These are phyloP conservation scores for Erythrocercus mccallii DNA, from an alignment of 2,113 vertebrate genomes.

Conservation along the genomic window DNA sequence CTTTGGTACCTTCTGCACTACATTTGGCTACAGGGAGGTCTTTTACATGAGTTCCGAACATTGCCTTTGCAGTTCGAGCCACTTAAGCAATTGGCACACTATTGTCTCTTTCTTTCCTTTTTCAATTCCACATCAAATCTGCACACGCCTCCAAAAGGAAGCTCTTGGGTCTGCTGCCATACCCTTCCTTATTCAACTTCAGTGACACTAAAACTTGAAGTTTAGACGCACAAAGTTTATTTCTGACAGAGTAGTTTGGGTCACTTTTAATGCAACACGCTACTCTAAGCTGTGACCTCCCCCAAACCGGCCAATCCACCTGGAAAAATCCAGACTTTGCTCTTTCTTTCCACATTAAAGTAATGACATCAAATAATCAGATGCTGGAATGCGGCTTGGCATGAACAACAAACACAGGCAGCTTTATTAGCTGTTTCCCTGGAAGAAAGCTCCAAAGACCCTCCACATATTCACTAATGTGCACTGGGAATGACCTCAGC, in stretches of 20 bases:
- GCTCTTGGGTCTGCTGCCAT: neutral
- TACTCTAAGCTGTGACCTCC: neutral
- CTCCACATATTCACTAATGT: constrained; percentile 67
- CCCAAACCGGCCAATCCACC: neutral
- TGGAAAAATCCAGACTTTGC: constrained; percentile 38
- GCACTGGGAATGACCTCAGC: constrained; percentile 49
- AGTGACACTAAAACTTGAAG: neutral
- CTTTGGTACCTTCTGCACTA: neutral
- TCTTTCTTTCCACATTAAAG: constrained; percentile 58
- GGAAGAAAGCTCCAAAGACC: constrained; percentile 64
- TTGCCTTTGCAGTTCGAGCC: neutral
- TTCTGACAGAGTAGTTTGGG: neutral
- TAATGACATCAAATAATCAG: constrained; percentile 59
- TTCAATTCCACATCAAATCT: neutral
- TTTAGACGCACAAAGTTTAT: neutral
- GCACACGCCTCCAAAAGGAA: neutral
- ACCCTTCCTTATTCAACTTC: neutral
- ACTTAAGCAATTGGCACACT: neutral
- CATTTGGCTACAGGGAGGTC: neutral
- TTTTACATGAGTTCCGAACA: neutral
- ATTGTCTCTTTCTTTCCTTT: neutral
- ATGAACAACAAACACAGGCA: constrained; percentile 53
- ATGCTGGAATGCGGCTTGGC: constrained; percentile 68
- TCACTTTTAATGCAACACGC: neutral
- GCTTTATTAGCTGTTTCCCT: constrained; percentile 74